Evolutionary conservation across 2,888 invertebrate species (phyloP).

Genomic region (Megaustenia siamemsis): DNA sequence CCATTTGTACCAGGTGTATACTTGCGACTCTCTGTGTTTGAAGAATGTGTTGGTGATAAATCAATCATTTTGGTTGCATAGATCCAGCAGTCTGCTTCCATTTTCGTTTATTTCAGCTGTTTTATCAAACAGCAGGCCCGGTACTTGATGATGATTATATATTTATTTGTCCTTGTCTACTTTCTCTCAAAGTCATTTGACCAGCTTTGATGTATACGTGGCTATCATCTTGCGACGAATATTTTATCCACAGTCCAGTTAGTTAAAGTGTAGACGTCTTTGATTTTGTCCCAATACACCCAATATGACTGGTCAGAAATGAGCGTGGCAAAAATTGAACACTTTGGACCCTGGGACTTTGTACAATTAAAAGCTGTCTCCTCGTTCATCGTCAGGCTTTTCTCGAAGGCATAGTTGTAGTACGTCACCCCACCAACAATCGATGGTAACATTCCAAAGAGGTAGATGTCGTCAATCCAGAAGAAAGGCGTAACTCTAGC

Average conservation of each 20-base stretch:
- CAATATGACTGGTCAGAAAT: not conserved
- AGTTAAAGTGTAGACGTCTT: not conserved
- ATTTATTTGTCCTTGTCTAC: no score
- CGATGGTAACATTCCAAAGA: slow-evolving; percentile 55
- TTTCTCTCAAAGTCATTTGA: not conserved
- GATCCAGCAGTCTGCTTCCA: no score
- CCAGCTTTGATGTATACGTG: no score
- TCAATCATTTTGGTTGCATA: no score
- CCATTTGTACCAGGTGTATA: no score
- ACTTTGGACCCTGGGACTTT: not conserved
- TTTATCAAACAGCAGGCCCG: no score
- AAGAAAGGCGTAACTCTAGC: slow-evolving; percentile 54
- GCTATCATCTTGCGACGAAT: not conserved
- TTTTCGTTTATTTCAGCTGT: no score
- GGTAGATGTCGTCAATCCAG: slow-evolving; percentile 58
- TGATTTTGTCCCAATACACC: slow-evolving; percentile 35
- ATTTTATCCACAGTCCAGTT: slow-evolving; percentile 19
- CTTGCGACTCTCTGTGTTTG: no score
- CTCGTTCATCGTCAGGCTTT: slow-evolving; percentile 39
- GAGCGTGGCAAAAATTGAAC: slow-evolving; percentile 47
- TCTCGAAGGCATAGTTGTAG: slow-evolving; percentile 37
- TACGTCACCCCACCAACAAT: slow-evolving; percentile 48
- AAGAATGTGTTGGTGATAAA: no score
- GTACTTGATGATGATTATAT: no score
- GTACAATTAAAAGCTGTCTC: slow-evolving; percentile 41